phyloP scores from a whole-genome alignment of 2,113 vertebrate genomes.

The Scolopax mira region DNA sequence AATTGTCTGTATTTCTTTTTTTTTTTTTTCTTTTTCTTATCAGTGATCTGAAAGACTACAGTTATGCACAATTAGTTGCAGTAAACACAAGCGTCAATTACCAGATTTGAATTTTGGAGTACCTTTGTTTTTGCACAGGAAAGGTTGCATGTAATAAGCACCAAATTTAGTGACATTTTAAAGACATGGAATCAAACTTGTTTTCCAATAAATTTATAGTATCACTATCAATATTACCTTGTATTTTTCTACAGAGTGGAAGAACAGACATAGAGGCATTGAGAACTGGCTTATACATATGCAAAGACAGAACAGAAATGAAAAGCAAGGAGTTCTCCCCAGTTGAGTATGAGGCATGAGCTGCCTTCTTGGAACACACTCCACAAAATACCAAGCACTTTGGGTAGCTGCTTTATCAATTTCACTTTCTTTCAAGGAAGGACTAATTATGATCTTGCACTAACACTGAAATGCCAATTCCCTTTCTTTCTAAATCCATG shows the following conservation, averaged over 20 bases:
- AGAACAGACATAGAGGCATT: not conserved
- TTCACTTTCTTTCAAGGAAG: not conserved
- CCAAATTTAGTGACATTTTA: not conserved
- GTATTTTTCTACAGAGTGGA: not conserved
- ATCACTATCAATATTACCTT: not conserved
- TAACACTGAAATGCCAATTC: not conserved
- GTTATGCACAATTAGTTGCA: not conserved
- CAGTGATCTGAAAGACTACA: not conserved
- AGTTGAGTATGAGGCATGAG: not conserved
- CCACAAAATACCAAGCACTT: not conserved
- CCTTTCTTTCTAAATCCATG: not conserved
- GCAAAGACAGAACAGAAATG: not conserved
- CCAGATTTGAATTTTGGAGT: not conserved
- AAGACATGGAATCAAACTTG: not conserved
- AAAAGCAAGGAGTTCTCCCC: not conserved
- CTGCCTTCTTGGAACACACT: rapidly evolving
- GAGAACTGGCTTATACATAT: not conserved
- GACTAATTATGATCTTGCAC: not conserved
- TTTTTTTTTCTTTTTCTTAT: not conserved
- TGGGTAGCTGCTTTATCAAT: not conserved
- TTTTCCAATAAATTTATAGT: not conserved
- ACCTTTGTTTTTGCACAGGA: not conserved
- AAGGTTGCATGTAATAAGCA: not conserved
- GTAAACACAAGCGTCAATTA: not conserved
- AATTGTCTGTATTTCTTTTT: not conserved